Evolutionary conservation across 1,140 invertebrate genomes (phyloP).

Genomic region (Brachionus angularis): DNA sequence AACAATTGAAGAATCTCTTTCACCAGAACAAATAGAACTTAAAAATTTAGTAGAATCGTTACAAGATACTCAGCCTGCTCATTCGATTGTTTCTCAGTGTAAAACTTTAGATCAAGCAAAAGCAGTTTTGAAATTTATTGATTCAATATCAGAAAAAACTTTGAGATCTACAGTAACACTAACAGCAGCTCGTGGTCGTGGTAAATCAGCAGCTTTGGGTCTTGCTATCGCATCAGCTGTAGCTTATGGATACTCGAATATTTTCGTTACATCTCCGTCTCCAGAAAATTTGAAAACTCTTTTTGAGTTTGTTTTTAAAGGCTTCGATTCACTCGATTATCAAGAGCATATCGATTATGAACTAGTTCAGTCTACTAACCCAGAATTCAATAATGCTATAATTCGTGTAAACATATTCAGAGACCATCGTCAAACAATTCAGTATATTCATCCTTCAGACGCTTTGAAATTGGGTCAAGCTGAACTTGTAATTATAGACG

Average conservation of each 20-base stretch:
- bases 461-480: slow-evolving; percentile 72
- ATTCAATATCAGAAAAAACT: slow-evolving; percentile 87
- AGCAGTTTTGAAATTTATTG: slow-evolving; percentile 85
- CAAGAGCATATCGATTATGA: slow-evolving; percentile 92
- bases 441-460: slow-evolving; percentile 91
- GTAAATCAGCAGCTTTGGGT: slow-evolving; percentile 96
- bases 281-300: slow-evolving; percentile 96
- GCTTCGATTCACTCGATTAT: slow-evolving; percentile 88
- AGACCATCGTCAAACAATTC: slow-evolving; percentile 92
- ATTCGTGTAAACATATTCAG: slow-evolving; percentile 81
- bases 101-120: slow-evolving; percentile 90
- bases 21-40: slow-evolving; percentile 62
- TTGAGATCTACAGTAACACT: slow-evolving; percentile 82
- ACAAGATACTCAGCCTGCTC: slow-evolving; percentile 82
- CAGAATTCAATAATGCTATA: slow-evolving; percentile 92
- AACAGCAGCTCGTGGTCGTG: slow-evolving; percentile 90
- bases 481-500: slow-evolving; percentile 92
- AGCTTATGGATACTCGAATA: slow-evolving; percentile 70
- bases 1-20: slow-evolving; percentile 52
- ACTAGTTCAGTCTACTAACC: slow-evolving; percentile 88
- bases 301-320: slow-evolving; percentile 95
- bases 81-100: slow-evolving; percentile 80
- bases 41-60: slow-evolving; percentile 70
- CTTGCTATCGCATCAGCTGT: slow-evolving; percentile 72
- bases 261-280: slow-evolving; percentile 94